Base-by-base conservation (phyloP, 2,888 invertebrate species). In the Hemicrepidius hirtus region DNA sequence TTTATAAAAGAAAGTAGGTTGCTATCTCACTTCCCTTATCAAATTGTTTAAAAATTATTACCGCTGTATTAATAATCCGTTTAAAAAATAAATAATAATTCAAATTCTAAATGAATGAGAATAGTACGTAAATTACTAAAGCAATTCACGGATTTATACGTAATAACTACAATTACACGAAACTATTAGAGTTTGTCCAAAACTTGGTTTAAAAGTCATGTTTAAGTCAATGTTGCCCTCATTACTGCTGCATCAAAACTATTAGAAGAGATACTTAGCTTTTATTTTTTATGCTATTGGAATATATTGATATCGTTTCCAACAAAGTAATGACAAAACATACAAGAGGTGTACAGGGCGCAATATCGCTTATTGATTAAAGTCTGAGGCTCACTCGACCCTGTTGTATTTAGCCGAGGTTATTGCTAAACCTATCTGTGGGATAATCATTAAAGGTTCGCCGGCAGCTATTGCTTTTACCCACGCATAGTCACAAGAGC, bases 401-500 rank as follows among this genome's bases (percentile, higher is more conserved):
- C 62, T 72, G 72, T 68, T 68, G 72, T 72, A 68, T 72, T 68
- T 72, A 72, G 65, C 44, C 55, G 53, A 53, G 67, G 63, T 69
- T 69, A 68, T 73, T 69, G 64, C 69, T 62, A 69, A 69, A 69
- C 69, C 68, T 50, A 68, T 69, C 65, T 69, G 59, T 60, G 63
- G 50, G 68, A 69, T 73, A 65, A 73, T 73, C 69, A 69, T 73
- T 69, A 69, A 49, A 60, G 68, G 65, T 60, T 68, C 46, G 73
- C 73, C 68, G 32, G 60, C 49, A 69, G 73, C 73, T 73, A 73
- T 71, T 66, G 66, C 66, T 60, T 71, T 71, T 67, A 71, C 50
- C 66, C 40, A 62, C 57, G 55, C 67, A 41, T 71, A 71, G 64
- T 71, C 62, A 49, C 62, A 21, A 62, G 40, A 63, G 67, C 60